Evolutionary conservation across 1,140 invertebrate species (phyloP), one percentile per base, ranked within the genome.

Genomic region (Micrasema minimum): DNA sequence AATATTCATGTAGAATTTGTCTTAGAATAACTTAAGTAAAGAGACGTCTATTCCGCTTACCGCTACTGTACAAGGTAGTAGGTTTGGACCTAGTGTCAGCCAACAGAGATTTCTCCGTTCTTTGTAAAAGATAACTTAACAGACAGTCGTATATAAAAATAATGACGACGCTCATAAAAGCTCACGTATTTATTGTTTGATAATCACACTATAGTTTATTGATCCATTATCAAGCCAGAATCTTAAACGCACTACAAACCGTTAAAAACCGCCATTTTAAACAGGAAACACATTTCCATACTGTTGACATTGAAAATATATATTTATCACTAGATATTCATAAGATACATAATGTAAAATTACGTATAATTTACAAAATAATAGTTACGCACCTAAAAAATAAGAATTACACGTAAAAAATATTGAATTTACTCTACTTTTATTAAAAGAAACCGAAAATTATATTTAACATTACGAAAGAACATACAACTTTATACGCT

Each of bases 121-220:
- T 4, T n/a, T 18, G 10, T 16, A 37, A 35, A 9, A 26, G 11
- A 10, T 12, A 38, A 38, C 14, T 14, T 38, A 46, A 62, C 59
- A 23, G 23, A 62, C 20, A 38, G 59, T 62, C 59, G 23, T 62
- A 62, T 45, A 45, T 68, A 18, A 59, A 57, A 59, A 66, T 68
- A 41, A 46, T 31, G 66, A 68, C 66, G 16, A 68, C 23, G 50
- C 53, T 68, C 51, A 16, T 59, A 45, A 43, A 68, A 68, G 66
- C 66, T 68, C 66, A 66, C 48, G 26, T 37, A 57, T 51, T 68
- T 68, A 68, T 68, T 68, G 66, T 68, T 57, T 68, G 26, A 57
- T 68, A 57, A 68, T 68, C 66, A 59, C 66, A 45, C 51, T 7
- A 55, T 67, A 41, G 31, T 55, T 26, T 26, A 41, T 59, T 16